Conservation (phyloP, 2,797 vertebrate species). For the Acropternis orthonyx region DNA sequence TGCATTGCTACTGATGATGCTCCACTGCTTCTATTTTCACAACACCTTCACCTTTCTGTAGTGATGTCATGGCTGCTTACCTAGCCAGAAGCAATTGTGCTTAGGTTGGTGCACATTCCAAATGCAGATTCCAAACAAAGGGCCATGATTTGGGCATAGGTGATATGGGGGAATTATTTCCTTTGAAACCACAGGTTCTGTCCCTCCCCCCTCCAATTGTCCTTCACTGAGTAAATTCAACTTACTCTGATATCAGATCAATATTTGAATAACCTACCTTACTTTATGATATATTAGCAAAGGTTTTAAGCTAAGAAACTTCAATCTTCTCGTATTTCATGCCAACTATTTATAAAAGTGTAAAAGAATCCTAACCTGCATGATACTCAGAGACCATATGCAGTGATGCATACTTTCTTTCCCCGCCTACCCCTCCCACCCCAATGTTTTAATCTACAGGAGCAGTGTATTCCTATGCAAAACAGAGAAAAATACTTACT, state of each 20-base stretch:
- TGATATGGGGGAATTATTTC: neutral
- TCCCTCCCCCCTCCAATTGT: neutral
- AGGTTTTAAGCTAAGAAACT: neutral
- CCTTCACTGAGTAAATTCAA: neutral
- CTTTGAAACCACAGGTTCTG: neutral
- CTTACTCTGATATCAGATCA: neutral
- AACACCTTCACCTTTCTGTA: neutral
- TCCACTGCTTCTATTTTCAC: neutral
- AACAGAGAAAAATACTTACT: neutral
- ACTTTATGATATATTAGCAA: neutral
- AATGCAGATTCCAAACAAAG: neutral
- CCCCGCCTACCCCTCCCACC: no score
- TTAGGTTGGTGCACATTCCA: neutral
- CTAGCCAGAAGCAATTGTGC: neutral
- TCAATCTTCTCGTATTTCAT: neutral
- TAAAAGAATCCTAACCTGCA: neutral
- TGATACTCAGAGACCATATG: neutral
- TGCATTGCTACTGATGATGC: neutral
- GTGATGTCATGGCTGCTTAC: neutral
- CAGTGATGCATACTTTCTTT: neutral
- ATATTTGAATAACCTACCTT: neutral
- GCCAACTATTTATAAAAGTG: neutral
- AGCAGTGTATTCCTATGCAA: neutral
- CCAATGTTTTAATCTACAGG: neutral
- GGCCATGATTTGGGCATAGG: neutral